Conservation (phyloP, 2,113 vertebrate genomes). For the Acrocephalus arundinaceus region DNA sequence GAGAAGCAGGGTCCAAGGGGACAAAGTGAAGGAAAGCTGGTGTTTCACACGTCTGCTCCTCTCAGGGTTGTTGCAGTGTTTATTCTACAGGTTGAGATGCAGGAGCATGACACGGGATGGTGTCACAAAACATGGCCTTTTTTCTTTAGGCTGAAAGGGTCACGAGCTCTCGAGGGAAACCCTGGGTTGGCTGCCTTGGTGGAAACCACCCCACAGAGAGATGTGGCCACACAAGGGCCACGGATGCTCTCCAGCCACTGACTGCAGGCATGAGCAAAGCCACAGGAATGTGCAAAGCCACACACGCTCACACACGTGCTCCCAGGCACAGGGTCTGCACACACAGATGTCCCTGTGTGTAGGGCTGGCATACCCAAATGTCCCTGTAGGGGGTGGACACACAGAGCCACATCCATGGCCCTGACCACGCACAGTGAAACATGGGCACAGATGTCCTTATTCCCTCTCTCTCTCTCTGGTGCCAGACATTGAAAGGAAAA, state of each 20-base stretch:
- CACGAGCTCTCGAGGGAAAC: fast-evolving
- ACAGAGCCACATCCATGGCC: background rate
- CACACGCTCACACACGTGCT: background rate
- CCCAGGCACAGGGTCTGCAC: background rate
- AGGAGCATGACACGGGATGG: background rate
- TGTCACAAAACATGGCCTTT: background rate
- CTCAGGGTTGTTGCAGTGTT: background rate
- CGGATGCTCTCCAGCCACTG: background rate
- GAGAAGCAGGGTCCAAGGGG: background rate
- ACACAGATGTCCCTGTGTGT: fast-evolving
- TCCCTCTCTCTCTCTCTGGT: background rate
- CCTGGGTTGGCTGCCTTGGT: background rate
- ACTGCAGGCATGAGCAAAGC: background rate
- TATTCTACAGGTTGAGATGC: background rate
- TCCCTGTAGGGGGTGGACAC: fast-evolving
- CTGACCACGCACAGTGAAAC: fast-evolving
- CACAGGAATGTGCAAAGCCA: background rate
- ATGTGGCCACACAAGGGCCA: background rate
- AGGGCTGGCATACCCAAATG: background rate
- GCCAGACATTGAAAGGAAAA: conserved; percentile 40
- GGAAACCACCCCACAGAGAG: background rate
- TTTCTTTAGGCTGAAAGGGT: background rate
- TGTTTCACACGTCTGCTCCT: background rate
- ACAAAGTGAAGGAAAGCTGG: background rate
- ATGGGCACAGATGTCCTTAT: fast-evolving